phyloP scores from a whole-genome alignment of 2,113 vertebrate species.

The Bambusicola thoracicus region DNA sequence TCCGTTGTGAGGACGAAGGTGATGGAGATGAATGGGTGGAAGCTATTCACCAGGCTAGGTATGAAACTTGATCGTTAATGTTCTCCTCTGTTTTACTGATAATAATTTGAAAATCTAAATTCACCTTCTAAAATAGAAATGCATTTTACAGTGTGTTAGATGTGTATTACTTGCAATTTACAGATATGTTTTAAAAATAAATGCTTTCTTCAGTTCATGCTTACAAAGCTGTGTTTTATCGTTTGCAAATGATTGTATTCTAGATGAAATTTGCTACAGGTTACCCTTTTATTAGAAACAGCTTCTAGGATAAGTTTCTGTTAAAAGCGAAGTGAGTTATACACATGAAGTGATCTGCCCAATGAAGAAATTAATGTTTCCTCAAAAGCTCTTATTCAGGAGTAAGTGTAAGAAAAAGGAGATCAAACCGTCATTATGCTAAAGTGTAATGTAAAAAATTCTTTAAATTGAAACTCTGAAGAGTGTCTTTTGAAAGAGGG shows the following conservation, averaged over 20 bases:
- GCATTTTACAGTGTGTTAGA: neutral
- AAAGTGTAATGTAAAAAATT: neutral
- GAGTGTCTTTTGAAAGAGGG: neutral
- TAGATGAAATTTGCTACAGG: neutral
- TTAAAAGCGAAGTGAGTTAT: neutral
- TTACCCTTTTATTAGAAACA: neutral
- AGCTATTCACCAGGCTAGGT: slow-evolving; percentile 98
- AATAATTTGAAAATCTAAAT: neutral
- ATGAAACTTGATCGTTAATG: neutral
- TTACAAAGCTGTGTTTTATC: neutral
- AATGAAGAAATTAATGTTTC: neutral
- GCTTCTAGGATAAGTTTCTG: neutral
- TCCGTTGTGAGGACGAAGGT: slow-evolving; percentile 92
- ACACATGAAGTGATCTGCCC: neutral
- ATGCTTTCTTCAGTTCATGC: neutral
- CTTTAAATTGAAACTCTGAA: neutral
- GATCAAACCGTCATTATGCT: neutral
- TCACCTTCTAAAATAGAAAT: neutral
- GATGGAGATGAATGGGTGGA: slow-evolving; percentile 98
- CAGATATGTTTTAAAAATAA: neutral
- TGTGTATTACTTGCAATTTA: neutral
- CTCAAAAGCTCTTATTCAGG: neutral
- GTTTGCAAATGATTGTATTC: neutral
- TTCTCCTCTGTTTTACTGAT: neutral
- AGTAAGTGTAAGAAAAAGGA: neutral